Evolutionary conservation across 1,140 invertebrate genomes (phyloP), one percentile per base, ranked within the genome.

Genomic region (Ostrea denselamellosa): DNA sequence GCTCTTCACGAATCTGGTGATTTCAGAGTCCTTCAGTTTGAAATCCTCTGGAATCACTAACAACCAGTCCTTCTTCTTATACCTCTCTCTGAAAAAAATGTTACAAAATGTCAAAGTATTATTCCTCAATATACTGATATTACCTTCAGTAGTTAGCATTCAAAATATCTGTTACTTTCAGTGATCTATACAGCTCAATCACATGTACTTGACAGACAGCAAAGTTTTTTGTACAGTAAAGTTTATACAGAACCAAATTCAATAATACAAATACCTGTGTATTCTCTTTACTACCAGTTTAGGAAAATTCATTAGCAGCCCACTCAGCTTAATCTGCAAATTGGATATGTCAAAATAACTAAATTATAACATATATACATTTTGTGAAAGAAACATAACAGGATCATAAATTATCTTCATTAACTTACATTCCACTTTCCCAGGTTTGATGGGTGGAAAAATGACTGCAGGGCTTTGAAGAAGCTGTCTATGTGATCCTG

Each of bases 361-460:
- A 5, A 77, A 25, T 3, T 87, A 44, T 54, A 89, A 88, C 89
- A 82, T 25, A 10, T 87, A 86, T 25, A 7, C 22, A n/a, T 2
- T 52, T 14, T 22, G 17, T 77, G 17, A 77, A 14, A 22, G 34
- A 77, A 81, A 81, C 5, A 34, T 34, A n/a, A n/a, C n/a, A n/a
- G 25, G 25, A 81, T 28, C 22, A 12, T 19, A 8, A 14, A 12
- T 22, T 34, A 8, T 28, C 25, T 34, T 14, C 81, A 71, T 52
- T 17, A 77, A 95, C 94, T 93, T 93, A 95, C 95, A 28, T 96
- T 96, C 97, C 98, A 98, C 44, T 96, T 95, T 14, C 98, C 98
- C 87, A 95, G 93, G 94, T 99, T 99, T 0, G 98, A 98, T 84
- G 97, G 97, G 95, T 99, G 97, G 92, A 97, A 97, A 95, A 98